These are phyloP conservation scores for Somateria mollissima DNA, from an alignment of 2,797 vertebrate species.

Conservation along the genomic window DNA sequence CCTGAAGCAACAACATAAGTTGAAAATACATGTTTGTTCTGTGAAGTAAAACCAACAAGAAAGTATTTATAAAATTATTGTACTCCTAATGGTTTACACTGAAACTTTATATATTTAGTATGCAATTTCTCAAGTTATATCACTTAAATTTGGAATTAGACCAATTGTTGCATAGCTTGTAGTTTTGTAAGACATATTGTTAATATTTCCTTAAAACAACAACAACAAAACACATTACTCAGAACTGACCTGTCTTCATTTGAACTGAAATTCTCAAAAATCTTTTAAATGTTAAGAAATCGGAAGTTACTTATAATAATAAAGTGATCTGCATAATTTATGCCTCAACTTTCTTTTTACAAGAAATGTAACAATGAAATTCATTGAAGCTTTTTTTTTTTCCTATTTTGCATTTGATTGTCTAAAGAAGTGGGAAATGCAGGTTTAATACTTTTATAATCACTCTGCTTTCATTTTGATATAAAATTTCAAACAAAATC, in stretches of 20 bases:
- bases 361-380: background rate
- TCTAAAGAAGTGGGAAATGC: background rate
- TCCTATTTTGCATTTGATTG: background rate
- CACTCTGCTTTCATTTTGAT: background rate
- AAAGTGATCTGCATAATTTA: background rate
- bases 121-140: background rate
- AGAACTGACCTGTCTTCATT: background rate
- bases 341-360: background rate
- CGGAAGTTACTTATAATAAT: background rate
- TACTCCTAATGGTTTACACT: background rate
- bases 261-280: background rate
- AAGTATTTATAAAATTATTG: background rate
- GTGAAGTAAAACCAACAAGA: background rate
- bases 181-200: background rate
- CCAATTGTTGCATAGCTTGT: background rate
- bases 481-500: background rate
- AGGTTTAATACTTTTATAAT: background rate
- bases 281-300: background rate
- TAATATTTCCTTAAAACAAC: background rate
- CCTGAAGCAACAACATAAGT: constrained; percentile 91
- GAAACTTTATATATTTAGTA: background rate
- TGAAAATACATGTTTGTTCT: constrained; percentile 78
- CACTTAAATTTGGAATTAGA: background rate
- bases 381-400: background rate
- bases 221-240: background rate